phyloP scores from a whole-genome alignment of 2,888 invertebrate species.

The Macrostomum cliftonense region DNA sequence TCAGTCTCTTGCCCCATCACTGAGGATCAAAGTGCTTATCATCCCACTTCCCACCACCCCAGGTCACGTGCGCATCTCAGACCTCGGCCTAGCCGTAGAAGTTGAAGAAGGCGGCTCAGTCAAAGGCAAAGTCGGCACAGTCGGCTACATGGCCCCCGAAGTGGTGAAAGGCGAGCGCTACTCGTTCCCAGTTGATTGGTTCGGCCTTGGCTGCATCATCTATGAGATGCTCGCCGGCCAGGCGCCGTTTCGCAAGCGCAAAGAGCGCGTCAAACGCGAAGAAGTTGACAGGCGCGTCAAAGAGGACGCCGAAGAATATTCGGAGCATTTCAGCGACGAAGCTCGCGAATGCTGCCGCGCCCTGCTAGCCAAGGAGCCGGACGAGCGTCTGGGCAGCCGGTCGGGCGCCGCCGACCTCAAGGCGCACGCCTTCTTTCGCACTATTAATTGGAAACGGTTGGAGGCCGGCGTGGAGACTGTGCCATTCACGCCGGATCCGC shows the following conservation, averaged over 20 bases:
- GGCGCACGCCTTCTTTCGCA: slow-evolving; percentile 46
- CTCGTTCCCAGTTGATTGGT: slow-evolving; percentile 91
- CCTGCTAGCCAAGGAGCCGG: slow-evolving; percentile 57
- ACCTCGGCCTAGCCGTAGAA: slow-evolving; percentile 89
- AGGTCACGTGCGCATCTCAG: slow-evolving; percentile 89
- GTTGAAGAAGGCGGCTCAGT: slow-evolving; percentile 91
- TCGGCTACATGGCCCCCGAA: slow-evolving; percentile 85
- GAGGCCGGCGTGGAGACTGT: slow-evolving; percentile 86
- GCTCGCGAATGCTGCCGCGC: slow-evolving; percentile 9
- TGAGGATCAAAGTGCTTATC: neutral
- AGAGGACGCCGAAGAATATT: slow-evolving; percentile 62
- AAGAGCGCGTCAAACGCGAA: slow-evolving; percentile 92
- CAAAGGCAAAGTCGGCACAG: slow-evolving; percentile 86
- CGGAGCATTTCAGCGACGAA: slow-evolving; percentile 12
- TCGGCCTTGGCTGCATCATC: slow-evolving; percentile 82
- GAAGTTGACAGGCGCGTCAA: slow-evolving; percentile 91
- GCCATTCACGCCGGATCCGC: slow-evolving; percentile 76
- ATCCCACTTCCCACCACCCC: slow-evolving; percentile 9
- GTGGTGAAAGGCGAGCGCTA: slow-evolving; percentile 93
- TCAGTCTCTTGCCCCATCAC: no score
- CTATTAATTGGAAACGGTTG: slow-evolving; percentile 80
- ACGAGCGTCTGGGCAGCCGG: slow-evolving; percentile 48
- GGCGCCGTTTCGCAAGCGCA: slow-evolving; percentile 83
- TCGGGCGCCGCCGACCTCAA: slow-evolving; percentile 39
- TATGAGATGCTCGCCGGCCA: slow-evolving; percentile 91